Conservation (phyloP, 1,140 invertebrate species). For the Eciton burchellii region DNA sequence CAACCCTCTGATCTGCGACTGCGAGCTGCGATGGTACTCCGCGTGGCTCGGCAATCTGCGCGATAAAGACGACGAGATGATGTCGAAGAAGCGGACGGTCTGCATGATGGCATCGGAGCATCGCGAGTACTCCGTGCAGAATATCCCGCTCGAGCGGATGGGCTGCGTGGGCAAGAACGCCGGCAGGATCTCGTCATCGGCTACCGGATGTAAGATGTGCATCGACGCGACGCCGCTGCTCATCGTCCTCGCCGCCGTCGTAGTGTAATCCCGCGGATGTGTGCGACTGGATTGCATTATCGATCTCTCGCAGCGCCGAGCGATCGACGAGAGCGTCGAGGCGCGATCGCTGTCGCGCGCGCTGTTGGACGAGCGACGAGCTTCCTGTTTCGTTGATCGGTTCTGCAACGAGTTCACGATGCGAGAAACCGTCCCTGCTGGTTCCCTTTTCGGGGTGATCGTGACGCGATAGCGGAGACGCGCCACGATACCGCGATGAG, state of each 20-base stretch:
- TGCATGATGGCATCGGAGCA: slow-evolving; percentile 91
- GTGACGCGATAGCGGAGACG: slow-evolving; percentile 69
- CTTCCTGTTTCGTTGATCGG: background rate
- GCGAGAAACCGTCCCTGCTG: background rate
- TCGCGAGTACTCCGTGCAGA: slow-evolving; percentile 92
- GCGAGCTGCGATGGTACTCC: slow-evolving; percentile 94
- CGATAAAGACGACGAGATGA: slow-evolving; percentile 93
- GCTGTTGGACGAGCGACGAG: background rate
- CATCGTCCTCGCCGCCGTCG: background rate
- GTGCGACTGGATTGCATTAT: background rate
- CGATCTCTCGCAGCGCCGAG: slow-evolving; percentile 27
- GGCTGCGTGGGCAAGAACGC: slow-evolving; percentile 90
- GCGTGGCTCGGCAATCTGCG: slow-evolving; percentile 91
- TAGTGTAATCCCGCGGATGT: slow-evolving; percentile 39
- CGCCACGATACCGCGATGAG: slow-evolving; percentile 56
- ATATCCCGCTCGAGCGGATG: slow-evolving; percentile 92
- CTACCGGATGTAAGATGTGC: background rate
- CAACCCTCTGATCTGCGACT: slow-evolving; percentile 95
- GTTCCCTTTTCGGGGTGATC: slow-evolving; percentile 33
- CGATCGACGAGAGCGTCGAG: background rate
- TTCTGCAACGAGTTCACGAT: background rate
- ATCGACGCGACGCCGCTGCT: slow-evolving; percentile 46
- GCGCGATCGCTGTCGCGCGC: background rate
- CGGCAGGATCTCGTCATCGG: slow-evolving; percentile 76
- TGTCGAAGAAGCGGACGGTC: slow-evolving; percentile 93